phyloP scores from a whole-genome alignment of 2,113 vertebrate genomes.

The Onychorhynchus coronatus region DNA sequence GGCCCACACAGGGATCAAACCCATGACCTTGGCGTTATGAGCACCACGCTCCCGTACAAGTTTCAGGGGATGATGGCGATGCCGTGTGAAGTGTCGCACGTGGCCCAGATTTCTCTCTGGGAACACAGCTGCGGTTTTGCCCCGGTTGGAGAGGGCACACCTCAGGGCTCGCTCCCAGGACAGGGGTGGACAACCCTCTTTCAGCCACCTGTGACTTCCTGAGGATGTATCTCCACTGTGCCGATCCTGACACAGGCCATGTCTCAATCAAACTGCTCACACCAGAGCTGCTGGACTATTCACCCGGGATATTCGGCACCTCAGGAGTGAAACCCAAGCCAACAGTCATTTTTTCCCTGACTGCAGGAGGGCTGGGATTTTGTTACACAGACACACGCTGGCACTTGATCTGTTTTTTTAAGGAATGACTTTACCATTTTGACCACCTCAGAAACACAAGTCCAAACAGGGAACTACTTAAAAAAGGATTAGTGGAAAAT shows the following conservation, averaged over 20 bases:
- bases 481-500: not conserved
- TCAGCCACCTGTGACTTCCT: not conserved
- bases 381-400: accelerated
- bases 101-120: accelerated
- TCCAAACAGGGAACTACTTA: not conserved
- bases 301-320: accelerated
- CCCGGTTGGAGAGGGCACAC: accelerated
- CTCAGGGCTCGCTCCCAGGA: accelerated
- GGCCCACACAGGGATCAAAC: not conserved
- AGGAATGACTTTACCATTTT: not conserved
- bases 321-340: not conserved
- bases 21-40: not conserved
- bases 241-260: accelerated
- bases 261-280: accelerated
- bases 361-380: not conserved
- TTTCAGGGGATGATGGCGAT: accelerated
- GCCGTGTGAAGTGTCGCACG: accelerated
- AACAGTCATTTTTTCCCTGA: not conserved
- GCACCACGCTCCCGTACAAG: not conserved
- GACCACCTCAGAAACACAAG: not conserved
- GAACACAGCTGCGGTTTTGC: accelerated
- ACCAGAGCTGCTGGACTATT: not conserved
- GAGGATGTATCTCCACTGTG: not conserved
- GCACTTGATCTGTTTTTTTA: not conserved
- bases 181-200: not conserved